Evolutionary conservation across 2,113 vertebrate species (phyloP).

Genomic region (Neopipo cinnamomea): DNA sequence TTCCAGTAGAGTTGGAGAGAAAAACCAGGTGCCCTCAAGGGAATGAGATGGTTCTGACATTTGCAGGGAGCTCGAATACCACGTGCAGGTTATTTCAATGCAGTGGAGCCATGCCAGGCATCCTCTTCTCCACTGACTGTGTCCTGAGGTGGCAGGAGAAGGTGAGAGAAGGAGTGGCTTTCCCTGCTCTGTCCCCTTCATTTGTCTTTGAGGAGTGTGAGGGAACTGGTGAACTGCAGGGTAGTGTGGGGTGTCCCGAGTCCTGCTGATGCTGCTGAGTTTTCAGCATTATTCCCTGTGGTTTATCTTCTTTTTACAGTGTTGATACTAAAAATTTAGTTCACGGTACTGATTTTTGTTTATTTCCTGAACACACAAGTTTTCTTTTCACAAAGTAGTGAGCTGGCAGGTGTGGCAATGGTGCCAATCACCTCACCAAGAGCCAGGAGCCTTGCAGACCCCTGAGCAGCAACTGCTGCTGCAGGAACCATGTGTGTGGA

Average conservation of each 20-base stretch:
- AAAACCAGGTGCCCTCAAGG: neutral
- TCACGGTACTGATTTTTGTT: neutral
- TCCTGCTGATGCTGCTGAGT: neutral
- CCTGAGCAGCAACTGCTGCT: neutral
- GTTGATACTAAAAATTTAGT: neutral
- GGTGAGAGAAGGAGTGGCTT: neutral
- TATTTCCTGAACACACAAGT: neutral
- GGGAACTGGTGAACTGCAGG: neutral
- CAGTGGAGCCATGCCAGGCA: neutral
- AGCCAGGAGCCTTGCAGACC: neutral
- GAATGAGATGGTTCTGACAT: accelerated
- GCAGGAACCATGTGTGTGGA: accelerated
- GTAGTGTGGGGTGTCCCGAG: neutral
- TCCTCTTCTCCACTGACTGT: neutral
- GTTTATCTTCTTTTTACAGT: neutral
- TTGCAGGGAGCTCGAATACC: accelerated
- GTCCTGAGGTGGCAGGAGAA: neutral
- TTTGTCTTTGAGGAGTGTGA: neutral
- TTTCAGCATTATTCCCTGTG: neutral
- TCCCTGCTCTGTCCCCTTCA: accelerated
- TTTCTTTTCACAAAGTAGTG: neutral
- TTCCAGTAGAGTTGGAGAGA: neutral
- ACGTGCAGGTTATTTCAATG: neutral
- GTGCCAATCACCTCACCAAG: neutral
- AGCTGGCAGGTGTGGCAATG: neutral